These are phyloP conservation scores for Mobula birostris DNA, from an alignment of 2,113 vertebrate species.

Conservation along the genomic window DNA sequence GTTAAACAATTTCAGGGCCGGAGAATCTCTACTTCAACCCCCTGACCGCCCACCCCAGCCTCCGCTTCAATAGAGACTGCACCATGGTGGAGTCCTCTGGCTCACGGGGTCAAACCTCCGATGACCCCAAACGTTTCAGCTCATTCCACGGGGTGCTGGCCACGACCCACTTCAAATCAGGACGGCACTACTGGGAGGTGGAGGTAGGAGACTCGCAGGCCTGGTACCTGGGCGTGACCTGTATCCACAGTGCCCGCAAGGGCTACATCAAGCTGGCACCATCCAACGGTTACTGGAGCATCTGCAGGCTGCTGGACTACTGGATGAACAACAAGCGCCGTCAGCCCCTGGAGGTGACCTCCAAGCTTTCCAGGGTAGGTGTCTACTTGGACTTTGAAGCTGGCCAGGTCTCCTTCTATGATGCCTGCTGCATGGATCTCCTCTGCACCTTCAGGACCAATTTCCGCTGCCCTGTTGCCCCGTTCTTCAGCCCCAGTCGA, in stretches of 20 bases:
- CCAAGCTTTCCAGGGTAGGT: background rate
- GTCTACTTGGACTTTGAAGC: background rate
- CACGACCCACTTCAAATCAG: background rate
- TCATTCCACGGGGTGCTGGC: conserved; percentile 11
- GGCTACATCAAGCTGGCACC: background rate
- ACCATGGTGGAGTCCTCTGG: background rate
- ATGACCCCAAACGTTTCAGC: background rate
- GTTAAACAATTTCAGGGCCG: background rate
- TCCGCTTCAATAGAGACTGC: background rate
- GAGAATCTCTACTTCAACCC: background rate
- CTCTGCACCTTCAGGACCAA: background rate
- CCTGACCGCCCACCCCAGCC: background rate
- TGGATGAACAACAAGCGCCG: background rate
- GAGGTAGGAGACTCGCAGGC: background rate
- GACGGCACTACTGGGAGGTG: conserved; percentile 27
- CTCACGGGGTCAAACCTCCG: background rate
- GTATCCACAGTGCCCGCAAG: background rate
- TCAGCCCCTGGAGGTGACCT: background rate
- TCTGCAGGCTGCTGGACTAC: background rate
- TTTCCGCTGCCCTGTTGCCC: background rate
- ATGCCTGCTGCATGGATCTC: background rate
- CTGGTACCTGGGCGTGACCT: conserved; percentile 30
- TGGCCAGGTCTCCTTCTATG: conserved; percentile 8
- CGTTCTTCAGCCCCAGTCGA: background rate
- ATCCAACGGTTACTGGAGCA: background rate